Evolutionary conservation across 2,797 vertebrate species (phyloP), one percentile per base, ranked within the genome.

Genomic region (Ctenopoma kingsleyae): DNA sequence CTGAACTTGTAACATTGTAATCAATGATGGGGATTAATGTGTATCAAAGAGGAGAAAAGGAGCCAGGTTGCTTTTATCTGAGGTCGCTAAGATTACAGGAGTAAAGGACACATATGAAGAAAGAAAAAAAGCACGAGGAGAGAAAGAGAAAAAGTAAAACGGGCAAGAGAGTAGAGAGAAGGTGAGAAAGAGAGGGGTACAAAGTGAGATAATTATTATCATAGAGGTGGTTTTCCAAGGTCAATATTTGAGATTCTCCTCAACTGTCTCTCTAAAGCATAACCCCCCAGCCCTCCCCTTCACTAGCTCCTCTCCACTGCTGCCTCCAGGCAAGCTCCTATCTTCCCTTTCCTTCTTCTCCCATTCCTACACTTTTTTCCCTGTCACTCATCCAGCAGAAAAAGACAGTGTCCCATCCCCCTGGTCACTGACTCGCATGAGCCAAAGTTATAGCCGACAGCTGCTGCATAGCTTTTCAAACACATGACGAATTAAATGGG

Each of bases 21-120:
- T 95, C 93, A 94, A 91, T 93, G 91, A 91, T 88, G 71, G 88
- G 93, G 93, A 95, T 95, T 94, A 94, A 93, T 92, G 88, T 90
- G 87, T 91, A 93, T 94, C 93, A 93, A 87, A 92, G 81, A 76
- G 76, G 79, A 82, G 71, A 78, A 83, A 83, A 89, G 83, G 78
- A 87, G 81, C 82, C 67, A 54, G 82, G 86, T 77, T 82, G 74
- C 89, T 80, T 92, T 94, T 92, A 94, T 95, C 93, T 90, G 69
- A 74, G 90, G 90, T 85, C 78, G 69, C 80, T 63, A 74, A 89
- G 92, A 93, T 94, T 93, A 93, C 74, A 82, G 80, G 81, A 86
- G 91, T 80, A 87, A 81, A 86, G 88, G 81, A 79, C 65, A 43
- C 64, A 78, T 32, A 38, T 2, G 80, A 67, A 78, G 61, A 78